phyloP scores from a whole-genome alignment of 1,140 invertebrate genomes.

The Onthophagus taurus region DNA sequence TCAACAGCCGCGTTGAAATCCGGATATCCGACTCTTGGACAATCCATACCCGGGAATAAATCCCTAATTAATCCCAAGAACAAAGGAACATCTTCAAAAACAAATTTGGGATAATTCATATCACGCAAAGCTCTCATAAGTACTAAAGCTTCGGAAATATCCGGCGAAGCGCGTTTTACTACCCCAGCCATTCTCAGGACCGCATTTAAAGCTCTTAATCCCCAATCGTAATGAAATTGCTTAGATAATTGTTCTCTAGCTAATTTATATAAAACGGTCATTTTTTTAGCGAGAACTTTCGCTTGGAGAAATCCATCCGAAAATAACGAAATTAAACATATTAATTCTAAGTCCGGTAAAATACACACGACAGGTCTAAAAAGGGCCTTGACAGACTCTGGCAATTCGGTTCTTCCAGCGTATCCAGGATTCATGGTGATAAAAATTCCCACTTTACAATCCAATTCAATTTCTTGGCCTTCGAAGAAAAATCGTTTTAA shows the following conservation, averaged over 20 bases:
- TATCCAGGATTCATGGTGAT: constrained; percentile 93
- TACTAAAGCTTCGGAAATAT: constrained; percentile 73
- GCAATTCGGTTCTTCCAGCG: constrained; percentile 78
- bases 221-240: constrained; percentile 90
- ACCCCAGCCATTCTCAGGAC: constrained; percentile 84
- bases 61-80: constrained; percentile 82
- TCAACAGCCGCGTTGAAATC: constrained; percentile 74
- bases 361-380: constrained; percentile 86
- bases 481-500: constrained; percentile 74
- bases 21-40: constrained; percentile 72
- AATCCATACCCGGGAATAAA: constrained; percentile 81
- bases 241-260: constrained; percentile 80
- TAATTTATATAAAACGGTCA: constrained; percentile 81
- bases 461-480: constrained; percentile 69
- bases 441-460: constrained; percentile 80
- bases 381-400: constrained; percentile 82
- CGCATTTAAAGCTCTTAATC: constrained; percentile 77
- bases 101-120: constrained; percentile 88
- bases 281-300: constrained; percentile 83
- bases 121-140: constrained; percentile 82
- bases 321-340: constrained; percentile 84
- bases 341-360: constrained; percentile 79
- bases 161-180: constrained; percentile 62
- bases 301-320: constrained; percentile 82
- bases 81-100: constrained; percentile 80